A percentile compares a stretch with the other conserved stretches of the same genome.
Evolutionary conservation across 2,888 invertebrate genomes (phyloP).

Genomic region (Epiblema foenella): DNA sequence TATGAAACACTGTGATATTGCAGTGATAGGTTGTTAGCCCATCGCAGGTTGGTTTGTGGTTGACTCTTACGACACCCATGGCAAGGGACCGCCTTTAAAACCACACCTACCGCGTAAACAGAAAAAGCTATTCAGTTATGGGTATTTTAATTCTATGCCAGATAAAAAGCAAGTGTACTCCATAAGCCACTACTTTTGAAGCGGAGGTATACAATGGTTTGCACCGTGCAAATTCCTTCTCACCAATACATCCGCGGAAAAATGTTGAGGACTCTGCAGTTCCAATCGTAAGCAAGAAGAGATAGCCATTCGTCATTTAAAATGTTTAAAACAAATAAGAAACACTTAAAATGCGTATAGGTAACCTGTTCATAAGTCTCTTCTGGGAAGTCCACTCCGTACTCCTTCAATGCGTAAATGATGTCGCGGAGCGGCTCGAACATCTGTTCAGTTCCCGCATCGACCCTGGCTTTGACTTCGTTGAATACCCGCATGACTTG

Average conservation of each 20-base stretch:
- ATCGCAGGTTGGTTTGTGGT: no score
- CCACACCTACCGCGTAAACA: no score
- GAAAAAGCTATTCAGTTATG: no score
- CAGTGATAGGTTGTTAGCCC: no score
- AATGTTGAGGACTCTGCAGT: conserved; percentile 60
- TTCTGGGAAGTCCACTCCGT: conserved; percentile 94
- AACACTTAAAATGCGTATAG: background rate
- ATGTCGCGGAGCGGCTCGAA: conserved; percentile 95
- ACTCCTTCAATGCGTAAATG: conserved; percentile 92
- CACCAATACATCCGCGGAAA: conserved; percentile 77
- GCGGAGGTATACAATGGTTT: no score
- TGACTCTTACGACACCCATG: no score
- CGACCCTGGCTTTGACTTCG: conserved; percentile 89
- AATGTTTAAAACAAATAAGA: background rate
- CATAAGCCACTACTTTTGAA: no score
- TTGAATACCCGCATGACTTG: conserved; percentile 93
- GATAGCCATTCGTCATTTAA: conserved; percentile 32
- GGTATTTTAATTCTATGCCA: no score
- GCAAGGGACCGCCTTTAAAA: no score
- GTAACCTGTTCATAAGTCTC: conserved; percentile 89
- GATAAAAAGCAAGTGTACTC: no score
- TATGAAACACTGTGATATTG: no score
- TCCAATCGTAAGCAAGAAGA: conserved; percentile 51
- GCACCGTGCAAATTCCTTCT: conserved; percentile 49
- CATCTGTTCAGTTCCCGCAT: conserved; percentile 91